Evolutionary conservation across 1,140 invertebrate species (phyloP), one percentile per base, ranked within the genome.

Genomic region (Tetragonula clypearis): DNA sequence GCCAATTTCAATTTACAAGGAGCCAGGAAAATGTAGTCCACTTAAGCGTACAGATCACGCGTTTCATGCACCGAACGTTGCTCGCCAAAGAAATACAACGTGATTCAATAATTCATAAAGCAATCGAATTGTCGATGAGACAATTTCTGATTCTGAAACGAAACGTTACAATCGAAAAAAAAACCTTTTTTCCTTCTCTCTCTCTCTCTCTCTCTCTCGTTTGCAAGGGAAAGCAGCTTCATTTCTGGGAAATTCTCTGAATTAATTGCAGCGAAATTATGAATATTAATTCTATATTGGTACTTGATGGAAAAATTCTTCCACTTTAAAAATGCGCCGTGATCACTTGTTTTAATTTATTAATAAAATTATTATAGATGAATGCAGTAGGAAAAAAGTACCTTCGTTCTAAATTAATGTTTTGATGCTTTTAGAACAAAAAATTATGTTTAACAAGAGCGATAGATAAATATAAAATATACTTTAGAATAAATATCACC

Each of bases 1-100:
- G 26, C 65, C 78, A 81, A 81, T 81, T 72, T 73, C 79, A 73
- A 81, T 81, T 81, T 73, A 73, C 49, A 75, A 79, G 65, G 26
- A 68, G 49, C 2, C 77, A 21, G 77, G 14, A 23, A 55, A 79
- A 79, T 53, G 49, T 55, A 12, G 9, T n/a, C 26, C 77, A 35
- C 65, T 78, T 78, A 53, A 78, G 6, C 62, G 76, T 78, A 14
- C 12, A n/a, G 35, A 65, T 23, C n/a, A 26, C 58, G 53, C 30
- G 17, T 77, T 65, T 65, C n/a, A 14, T 53, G n/a, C 14, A 35
- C 17, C 74, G 35, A 19, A 26, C 49, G 8, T 30, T 76, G 53
- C 23, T 75, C 55, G 76, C 5, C 11, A 23, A 53, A 21, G 41
- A 53, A 56, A 66, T 53, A 66, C 17, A 65, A 78, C 41, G 19